Conservation (phyloP, 2,888 invertebrate species). For the Salticus scenicus region DNA sequence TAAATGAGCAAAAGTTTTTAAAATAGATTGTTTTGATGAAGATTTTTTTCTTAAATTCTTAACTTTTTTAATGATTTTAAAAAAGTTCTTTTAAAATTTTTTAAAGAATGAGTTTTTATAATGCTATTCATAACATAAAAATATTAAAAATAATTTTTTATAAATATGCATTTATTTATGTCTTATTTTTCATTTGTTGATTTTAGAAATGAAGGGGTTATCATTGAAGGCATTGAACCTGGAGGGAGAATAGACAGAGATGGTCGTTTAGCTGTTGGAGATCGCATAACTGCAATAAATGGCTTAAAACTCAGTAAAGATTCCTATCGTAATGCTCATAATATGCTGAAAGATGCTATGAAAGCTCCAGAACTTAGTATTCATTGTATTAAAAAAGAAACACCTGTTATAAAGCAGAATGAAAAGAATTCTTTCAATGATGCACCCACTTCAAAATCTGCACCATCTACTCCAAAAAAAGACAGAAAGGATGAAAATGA, state of each 20-base stretch:
- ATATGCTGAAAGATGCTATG: slow-evolving; percentile 84
- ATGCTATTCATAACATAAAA: no score
- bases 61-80: no score
- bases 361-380: slow-evolving; percentile 81
- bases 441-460: slow-evolving; percentile 38
- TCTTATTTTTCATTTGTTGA: no score
- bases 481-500: slow-evolving; percentile 32
- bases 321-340: slow-evolving; percentile 84
- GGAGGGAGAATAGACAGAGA: slow-evolving; percentile 87
- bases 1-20: neutral
- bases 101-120: no score
- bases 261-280: slow-evolving; percentile 83
- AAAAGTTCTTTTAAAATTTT: no score
- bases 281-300: slow-evolving; percentile 90
- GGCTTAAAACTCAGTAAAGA: slow-evolving; percentile 84
- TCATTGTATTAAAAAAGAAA: slow-evolving; percentile 75
- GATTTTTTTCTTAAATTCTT: no score
- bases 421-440: neutral
- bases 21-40: no score
- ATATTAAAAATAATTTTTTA: no score
- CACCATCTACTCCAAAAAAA: slow-evolving; percentile 14
- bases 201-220: slow-evolving; percentile 83
- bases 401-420: neutral
- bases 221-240: slow-evolving; percentile 88
- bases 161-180: no score